Base-by-base conservation (phyloP, 2,888 invertebrate genomes). In the Nomada goodeniana region DNA sequence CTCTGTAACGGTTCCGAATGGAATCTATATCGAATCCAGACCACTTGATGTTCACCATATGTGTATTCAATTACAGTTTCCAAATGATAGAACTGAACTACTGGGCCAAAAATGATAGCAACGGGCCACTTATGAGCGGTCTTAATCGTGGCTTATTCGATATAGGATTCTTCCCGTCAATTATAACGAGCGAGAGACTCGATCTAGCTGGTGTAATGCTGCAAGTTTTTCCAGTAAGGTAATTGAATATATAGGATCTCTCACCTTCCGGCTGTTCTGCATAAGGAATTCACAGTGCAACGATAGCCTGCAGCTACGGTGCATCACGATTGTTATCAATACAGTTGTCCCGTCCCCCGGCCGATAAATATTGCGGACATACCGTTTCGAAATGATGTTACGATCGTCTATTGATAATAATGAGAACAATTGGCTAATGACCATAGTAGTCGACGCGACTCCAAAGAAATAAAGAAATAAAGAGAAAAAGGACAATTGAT, bases 171-270 rank as follows among this genome's bases (percentile, higher is more conserved):
- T 88, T 77, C 59, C 87, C 90, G 0, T 84, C 85, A 0, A 83
- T 86, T 50, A 13, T 87, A 9, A 86, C 89, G 2, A 20, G 50
- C 1, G 82, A 84, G 9, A 82, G 87, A 65, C 47, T 83, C 10
- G 73, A 53, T 64, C 26, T n/a, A 7, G 86, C 55, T 9, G 72
- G 47, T 36, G 80, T 75, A 2, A 69, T 61, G 57, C 36, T 85
- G 44, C 88, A 76, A 72, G 74, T 70, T 64, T 87, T 83, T 84
- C 90, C 90, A 1, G 53, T 75, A 9, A 80, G 90, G 90, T 90
- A 79, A 78, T 47, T 47, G 13, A 47, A 15, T 36, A 36, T 36
- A 36, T 36, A 36, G 36, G 36, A 36, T 36, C 7, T 36, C 5
- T 36, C 36, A 36, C 36, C 36, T 36, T 36, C 36, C 36, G 5